These are phyloP conservation scores for Sinodicranocentrus sp. DNA, from an alignment of 2,888 invertebrate species.

Conservation along the genomic window DNA sequence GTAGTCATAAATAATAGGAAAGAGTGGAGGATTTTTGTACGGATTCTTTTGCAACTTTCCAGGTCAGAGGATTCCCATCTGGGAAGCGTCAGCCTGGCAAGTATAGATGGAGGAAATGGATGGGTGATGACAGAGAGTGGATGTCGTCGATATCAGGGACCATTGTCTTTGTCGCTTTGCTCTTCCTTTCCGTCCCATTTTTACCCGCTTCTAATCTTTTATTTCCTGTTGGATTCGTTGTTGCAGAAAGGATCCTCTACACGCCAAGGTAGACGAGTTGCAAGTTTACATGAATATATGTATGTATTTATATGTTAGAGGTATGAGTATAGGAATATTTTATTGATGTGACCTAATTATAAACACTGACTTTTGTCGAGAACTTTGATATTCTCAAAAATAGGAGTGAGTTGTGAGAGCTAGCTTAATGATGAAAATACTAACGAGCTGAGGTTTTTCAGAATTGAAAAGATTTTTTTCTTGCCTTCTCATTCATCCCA, in stretches of 20 bases:
- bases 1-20: too few species aligned
- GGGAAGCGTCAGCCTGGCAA: background rate
- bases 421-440: too few species aligned
- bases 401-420: too few species aligned
- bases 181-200: constrained; percentile 84
- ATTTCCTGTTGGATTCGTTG: constrained; percentile 89
- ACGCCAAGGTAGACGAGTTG: constrained; percentile 89
- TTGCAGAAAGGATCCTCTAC: constrained; percentile 94
- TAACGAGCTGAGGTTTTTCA: too few species aligned
- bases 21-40: background rate
- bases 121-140: constrained; percentile 15
- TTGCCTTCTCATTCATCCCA: too few species aligned
- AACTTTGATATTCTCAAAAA: too few species aligned
- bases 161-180: constrained; percentile 65
- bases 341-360: too few species aligned
- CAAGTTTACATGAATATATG: too few species aligned
- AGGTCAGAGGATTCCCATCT: constrained; percentile 17
- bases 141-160: constrained; percentile 20
- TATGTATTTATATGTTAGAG: too few species aligned
- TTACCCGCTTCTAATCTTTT: constrained; percentile 91
- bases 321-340: too few species aligned
- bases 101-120: background rate
- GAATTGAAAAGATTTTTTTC: too few species aligned
- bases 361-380: too few species aligned
- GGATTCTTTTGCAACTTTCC: background rate